Percentiles rank a stretch among this genome's conserved stretches.
These are phyloP conservation scores for Pagrus major DNA, from an alignment of 2,113 vertebrate species.

Conservation along the genomic window DNA sequence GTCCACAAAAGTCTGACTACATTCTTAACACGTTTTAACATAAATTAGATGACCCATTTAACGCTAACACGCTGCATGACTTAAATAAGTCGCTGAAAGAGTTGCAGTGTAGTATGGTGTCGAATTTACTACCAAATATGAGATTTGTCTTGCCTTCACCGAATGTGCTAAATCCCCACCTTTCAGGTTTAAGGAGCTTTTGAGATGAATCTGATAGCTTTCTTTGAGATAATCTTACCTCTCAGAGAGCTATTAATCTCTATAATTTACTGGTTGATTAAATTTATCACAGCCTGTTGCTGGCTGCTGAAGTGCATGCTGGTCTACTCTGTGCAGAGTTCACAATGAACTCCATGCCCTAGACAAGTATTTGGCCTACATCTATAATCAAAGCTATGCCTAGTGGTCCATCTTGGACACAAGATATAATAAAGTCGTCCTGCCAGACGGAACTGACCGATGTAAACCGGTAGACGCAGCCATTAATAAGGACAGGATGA, in stretches of 20 bases:
- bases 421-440: neutral
- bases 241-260: slow-evolving; percentile 63
- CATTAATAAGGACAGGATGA: neutral
- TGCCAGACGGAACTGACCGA: neutral
- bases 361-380: slow-evolving; percentile 25
- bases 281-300: slow-evolving; percentile 62
- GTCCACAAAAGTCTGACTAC: too few relatives aligned
- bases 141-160: slow-evolving; percentile 33
- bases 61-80: neutral
- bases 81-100: neutral
- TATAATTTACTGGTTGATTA: slow-evolving; percentile 77
- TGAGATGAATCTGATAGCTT: slow-evolving; percentile 51
- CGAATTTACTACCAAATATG: slow-evolving; percentile 33
- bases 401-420: neutral
- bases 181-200: slow-evolving; percentile 48
- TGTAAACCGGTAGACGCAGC: neutral
- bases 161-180: slow-evolving; percentile 30
- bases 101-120: slow-evolving; percentile 1
- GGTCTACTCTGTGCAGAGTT: slow-evolving; percentile 40
- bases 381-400: slow-evolving; percentile 33
- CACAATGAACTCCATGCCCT: slow-evolving; percentile 56
- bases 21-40: too few relatives aligned
- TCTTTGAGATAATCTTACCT: slow-evolving; percentile 61
- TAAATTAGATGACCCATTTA: neutral
- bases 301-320: slow-evolving; percentile 61